Percentiles rank a stretch among this genome's conserved stretches.
These are phyloP conservation scores for Episyrphus balteatus DNA, from an alignment of 1,140 invertebrate species.

Conservation along the genomic window DNA sequence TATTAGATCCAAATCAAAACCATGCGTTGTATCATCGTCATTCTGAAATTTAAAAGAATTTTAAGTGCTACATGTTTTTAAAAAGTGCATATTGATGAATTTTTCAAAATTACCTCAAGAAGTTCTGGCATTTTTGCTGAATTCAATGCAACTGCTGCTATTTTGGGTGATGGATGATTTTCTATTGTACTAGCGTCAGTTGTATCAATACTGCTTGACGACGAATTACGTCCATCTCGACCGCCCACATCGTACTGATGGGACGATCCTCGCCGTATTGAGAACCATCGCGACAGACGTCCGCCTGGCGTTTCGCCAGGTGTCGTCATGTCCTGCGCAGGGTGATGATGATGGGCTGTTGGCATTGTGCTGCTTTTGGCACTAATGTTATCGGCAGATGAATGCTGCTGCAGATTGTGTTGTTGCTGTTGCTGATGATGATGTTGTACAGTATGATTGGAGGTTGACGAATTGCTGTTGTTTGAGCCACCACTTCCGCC, in stretches of 20 bases:
- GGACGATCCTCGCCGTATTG: slow-evolving; percentile 63
- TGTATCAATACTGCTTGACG: slow-evolving; percentile 27
- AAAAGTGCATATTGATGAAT: no score
- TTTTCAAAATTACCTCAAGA: slow-evolving; percentile 44
- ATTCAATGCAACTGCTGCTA: neutral
- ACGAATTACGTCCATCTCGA: slow-evolving; percentile 25
- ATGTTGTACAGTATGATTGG: slow-evolving; percentile 8
- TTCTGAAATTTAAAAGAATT: slow-evolving; percentile 14
- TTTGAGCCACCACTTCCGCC: slow-evolving; percentile 1
- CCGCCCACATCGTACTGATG: slow-evolving; percentile 63
- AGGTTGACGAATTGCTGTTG: neutral
- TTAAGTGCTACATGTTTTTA: no score
- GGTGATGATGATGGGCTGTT: slow-evolving; percentile 25
- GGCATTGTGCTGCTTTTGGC: slow-evolving; percentile 35
- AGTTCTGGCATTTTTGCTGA: slow-evolving; percentile 54
- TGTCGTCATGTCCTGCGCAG: slow-evolving; percentile 29
- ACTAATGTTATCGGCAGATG: slow-evolving; percentile 5
- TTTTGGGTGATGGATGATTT: neutral
- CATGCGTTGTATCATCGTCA: slow-evolving; percentile 18
- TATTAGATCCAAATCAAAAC: slow-evolving; percentile 26
- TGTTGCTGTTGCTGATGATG: slow-evolving; percentile 30
- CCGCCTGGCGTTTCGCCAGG: slow-evolving; percentile 55
- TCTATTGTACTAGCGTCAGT: slow-evolving; percentile 13
- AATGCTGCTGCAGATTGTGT: slow-evolving; percentile 18
- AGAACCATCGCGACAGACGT: slow-evolving; percentile 70